Evolutionary conservation across 1,140 invertebrate genomes (phyloP).

Genomic region (Drosophila rhopaloa): DNA sequence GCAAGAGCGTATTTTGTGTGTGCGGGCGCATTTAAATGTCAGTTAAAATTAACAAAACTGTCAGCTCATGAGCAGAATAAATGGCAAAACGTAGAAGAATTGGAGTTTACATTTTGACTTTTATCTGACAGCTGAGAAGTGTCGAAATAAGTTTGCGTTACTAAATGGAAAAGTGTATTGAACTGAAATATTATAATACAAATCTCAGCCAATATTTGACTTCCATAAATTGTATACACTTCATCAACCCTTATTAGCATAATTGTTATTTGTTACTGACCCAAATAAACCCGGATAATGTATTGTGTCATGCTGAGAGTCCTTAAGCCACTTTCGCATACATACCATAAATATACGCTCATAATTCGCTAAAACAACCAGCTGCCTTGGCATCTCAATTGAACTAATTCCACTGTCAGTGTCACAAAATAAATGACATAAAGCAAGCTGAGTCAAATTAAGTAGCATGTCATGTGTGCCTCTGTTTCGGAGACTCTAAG

Average conservation of each 20-base stretch:
- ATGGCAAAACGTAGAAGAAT: neutral
- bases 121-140: slow-evolving; percentile 24
- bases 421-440: slow-evolving; percentile 38
- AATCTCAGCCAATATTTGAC: neutral
- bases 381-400: slow-evolving; percentile 26
- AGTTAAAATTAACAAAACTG: slow-evolving; percentile 56
- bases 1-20: slow-evolving; percentile 11
- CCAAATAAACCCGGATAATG: slow-evolving; percentile 5
- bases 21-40: slow-evolving; percentile 42
- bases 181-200: neutral
- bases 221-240: slow-evolving; percentile 4
- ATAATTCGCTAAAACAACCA: slow-evolving; percentile 14
- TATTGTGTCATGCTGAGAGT: neutral
- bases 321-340: slow-evolving; percentile 5
- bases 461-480: slow-evolving; percentile 44
- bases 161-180: slow-evolving; percentile 1
- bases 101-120: neutral
- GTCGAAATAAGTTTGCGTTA: slow-evolving; percentile 9
- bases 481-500: slow-evolving; percentile 10
- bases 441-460: slow-evolving; percentile 30
- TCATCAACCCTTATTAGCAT: neutral
- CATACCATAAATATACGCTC: neutral
- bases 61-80: slow-evolving; percentile 15
- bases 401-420: slow-evolving; percentile 42
- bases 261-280: neutral